Conservation (phyloP, 2,888 invertebrate species). For the Adela reaumurella region DNA sequence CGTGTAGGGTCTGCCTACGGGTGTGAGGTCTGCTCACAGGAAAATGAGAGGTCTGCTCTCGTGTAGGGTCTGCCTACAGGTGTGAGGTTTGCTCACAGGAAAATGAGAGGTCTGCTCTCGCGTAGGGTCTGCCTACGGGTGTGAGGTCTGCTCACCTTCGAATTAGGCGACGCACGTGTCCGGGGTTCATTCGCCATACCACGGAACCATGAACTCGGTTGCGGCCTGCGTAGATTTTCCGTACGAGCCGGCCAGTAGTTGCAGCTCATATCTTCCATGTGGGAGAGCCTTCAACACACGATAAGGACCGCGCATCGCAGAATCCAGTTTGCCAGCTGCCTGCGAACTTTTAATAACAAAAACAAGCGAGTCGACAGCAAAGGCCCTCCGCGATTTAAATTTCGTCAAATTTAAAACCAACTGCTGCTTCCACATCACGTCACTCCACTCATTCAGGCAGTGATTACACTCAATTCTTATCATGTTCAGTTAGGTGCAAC, state of each 20-base stretch:
- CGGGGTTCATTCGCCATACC: conserved; percentile 8
- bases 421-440: conserved; percentile 6
- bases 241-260: conserved; percentile 8
- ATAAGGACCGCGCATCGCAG: conserved; percentile 12
- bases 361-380: conserved; percentile 5
- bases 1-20: neutral
- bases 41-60: neutral
- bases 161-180: neutral
- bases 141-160: neutral
- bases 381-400: neutral
- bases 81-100: conserved; percentile 1
- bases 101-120: conserved; percentile 1
- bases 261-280: conserved; percentile 8
- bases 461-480: conserved; percentile 7
- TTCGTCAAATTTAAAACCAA: no score
- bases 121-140: neutral
- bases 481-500: conserved; percentile 11
- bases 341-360: conserved; percentile 8
- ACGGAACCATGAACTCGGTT: conserved; percentile 8
- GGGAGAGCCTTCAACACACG: conserved; percentile 8
- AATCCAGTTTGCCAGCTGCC: conserved; percentile 7
- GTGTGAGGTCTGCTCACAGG: neutral
- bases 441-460: conserved; percentile 3
- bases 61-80: neutral
- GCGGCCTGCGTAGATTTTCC: conserved; percentile 9